Evolutionary conservation across 2,888 invertebrate species (phyloP).

Genomic region (Drosophila fungiperda): DNA sequence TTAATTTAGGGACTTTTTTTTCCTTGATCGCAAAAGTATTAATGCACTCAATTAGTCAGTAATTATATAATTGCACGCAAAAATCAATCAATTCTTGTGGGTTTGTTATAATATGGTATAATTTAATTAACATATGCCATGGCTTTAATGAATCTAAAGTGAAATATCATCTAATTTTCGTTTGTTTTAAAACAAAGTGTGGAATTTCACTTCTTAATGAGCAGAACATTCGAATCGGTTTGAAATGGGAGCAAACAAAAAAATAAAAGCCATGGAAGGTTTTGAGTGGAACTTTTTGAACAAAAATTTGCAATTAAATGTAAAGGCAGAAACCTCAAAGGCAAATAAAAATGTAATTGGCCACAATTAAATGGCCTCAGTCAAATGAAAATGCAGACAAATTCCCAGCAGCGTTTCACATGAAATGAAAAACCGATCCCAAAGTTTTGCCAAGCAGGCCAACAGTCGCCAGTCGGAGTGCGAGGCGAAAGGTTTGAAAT

Average conservation of each 20-base stretch:
- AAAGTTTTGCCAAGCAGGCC: slow-evolving; percentile 30
- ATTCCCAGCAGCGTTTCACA: slow-evolving; percentile 56
- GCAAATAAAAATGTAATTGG: slow-evolving; percentile 66
- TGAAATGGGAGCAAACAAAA: neutral
- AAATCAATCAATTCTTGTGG: slow-evolving; percentile 62
- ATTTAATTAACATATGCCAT: slow-evolving; percentile 24
- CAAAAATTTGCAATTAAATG: slow-evolving; percentile 73
- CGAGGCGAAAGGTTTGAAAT: slow-evolving; percentile 52
- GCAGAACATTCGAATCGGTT: slow-evolving; percentile 46
- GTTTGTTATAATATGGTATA: slow-evolving; percentile 17
- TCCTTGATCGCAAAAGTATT: slow-evolving; percentile 52
- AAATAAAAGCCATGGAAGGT: neutral
- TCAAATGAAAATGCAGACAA: slow-evolving; percentile 51
- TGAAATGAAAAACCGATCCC: slow-evolving; percentile 59
- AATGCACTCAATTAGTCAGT: slow-evolving; percentile 59
- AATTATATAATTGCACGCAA: slow-evolving; percentile 32
- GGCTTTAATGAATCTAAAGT: slow-evolving; percentile 15
- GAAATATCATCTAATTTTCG: slow-evolving; percentile 27
- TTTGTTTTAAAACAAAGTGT: slow-evolving; percentile 13
- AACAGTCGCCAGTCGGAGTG: neutral
- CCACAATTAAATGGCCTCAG: slow-evolving; percentile 62
- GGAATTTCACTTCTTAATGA: slow-evolving; percentile 64
- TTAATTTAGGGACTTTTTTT: slow-evolving; percentile 40
- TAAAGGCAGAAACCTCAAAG: slow-evolving; percentile 72
- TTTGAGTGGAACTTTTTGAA: slow-evolving; percentile 45